These are phyloP conservation scores for Troides oblongomaculatus DNA, from an alignment of 2,888 invertebrate species.

Conservation along the genomic window DNA sequence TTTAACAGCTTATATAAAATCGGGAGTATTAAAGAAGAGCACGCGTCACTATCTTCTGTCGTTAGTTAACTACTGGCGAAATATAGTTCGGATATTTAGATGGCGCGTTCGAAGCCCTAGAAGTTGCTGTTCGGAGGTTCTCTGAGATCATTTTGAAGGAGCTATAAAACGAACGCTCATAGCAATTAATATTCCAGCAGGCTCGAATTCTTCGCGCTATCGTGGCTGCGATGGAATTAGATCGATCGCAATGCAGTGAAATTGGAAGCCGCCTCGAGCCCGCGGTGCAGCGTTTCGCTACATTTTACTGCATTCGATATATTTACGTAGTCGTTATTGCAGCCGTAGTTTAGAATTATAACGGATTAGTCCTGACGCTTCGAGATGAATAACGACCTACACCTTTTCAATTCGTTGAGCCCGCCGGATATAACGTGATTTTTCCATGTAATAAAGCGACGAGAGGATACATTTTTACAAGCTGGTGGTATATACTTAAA, in stretches of 20 bases:
- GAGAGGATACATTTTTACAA: background rate
- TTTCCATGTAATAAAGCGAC: background rate
- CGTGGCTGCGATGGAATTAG: slow-evolving; percentile 50
- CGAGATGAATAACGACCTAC: background rate
- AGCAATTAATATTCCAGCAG: slow-evolving; percentile 39
- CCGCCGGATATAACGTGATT: background rate
- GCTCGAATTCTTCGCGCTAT: slow-evolving; percentile 41
- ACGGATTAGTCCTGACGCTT: background rate
- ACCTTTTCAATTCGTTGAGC: background rate
- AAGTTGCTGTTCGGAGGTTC: background rate
- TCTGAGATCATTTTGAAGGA: background rate
- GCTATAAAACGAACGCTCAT: slow-evolving; percentile 7
- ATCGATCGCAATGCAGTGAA: slow-evolving; percentile 68
- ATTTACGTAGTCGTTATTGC: slow-evolving; percentile 58
- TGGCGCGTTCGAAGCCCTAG: background rate
- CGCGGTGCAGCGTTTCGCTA: slow-evolving; percentile 34
- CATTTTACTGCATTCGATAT: slow-evolving; percentile 75
- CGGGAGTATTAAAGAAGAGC: too few relatives aligned
- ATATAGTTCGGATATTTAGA: too few relatives aligned
- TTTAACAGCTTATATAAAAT: too few relatives aligned
- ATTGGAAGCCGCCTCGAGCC: slow-evolving; percentile 53
- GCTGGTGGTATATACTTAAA: too few relatives aligned
- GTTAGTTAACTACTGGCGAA: too few relatives aligned
- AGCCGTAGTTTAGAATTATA: background rate
- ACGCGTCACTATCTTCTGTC: too few relatives aligned